phyloP scores from a whole-genome alignment of 1,140 invertebrate genomes.

The Hyphantria cunea region DNA sequence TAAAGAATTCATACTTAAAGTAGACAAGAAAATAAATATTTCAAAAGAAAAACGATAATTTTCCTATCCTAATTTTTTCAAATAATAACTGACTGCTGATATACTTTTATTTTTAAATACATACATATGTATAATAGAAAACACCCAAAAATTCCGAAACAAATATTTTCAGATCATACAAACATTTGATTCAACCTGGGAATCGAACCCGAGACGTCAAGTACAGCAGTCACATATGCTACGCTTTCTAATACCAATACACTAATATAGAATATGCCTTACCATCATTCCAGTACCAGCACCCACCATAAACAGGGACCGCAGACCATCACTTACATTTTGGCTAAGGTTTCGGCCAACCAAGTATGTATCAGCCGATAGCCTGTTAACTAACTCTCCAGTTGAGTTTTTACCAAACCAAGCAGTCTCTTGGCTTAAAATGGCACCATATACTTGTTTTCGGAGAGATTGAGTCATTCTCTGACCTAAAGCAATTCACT shows the following conservation, averaged over 20 bases:
- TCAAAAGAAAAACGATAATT: too few relatives aligned
- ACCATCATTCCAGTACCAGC: constrained; percentile 97
- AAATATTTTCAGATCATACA: too few relatives aligned
- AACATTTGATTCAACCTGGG: too few relatives aligned
- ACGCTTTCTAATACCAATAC: constrained; percentile 9
- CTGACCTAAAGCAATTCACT: constrained; percentile 83
- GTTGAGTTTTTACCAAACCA: constrained; percentile 97
- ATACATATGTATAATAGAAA: too few relatives aligned
- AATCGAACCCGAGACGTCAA: too few relatives aligned
- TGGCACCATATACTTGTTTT: constrained; percentile 90
- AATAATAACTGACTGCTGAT: too few relatives aligned
- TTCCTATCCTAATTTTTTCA: too few relatives aligned
- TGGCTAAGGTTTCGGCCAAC: constrained; percentile 96
- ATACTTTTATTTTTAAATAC: too few relatives aligned
- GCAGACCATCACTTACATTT: constrained; percentile 96
- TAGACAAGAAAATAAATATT: too few relatives aligned
- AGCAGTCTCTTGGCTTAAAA: constrained; percentile 94
- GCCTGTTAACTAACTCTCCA: constrained; percentile 96
- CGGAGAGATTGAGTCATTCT: constrained; percentile 93
- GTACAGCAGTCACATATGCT: too few relatives aligned
- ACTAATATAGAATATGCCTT: constrained; percentile 38
- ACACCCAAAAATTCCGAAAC: too few relatives aligned
- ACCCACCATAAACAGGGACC: constrained; percentile 91
- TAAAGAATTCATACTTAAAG: too few relatives aligned
- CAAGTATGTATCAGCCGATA: constrained; percentile 94